Conservation (phyloP, 2,888 invertebrate genomes). For the Imbricaverruca yamaguchii region DNA sequence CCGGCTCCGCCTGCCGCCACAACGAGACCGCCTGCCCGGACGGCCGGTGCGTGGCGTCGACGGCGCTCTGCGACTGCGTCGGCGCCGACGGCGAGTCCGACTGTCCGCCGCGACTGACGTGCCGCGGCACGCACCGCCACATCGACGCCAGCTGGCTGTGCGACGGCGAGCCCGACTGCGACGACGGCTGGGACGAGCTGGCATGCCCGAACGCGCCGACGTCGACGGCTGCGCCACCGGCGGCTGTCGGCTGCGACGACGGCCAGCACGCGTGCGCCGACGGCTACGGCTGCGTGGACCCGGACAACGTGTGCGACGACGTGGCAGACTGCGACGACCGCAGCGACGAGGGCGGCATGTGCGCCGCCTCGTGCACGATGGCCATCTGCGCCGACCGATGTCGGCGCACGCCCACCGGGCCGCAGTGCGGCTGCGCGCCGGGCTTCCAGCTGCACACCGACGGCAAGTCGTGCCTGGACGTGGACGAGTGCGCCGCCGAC, state of each 20-base stretch:
- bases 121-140: neutral
- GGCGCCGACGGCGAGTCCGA: neutral
- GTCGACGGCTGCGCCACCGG: neutral
- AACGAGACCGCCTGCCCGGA: constrained; percentile 5
- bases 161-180: constrained; percentile 31
- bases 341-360: constrained; percentile 23
- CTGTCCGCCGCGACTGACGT: neutral
- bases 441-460: neutral
- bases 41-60: constrained; percentile 34
- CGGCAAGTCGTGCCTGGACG: constrained; percentile 10
- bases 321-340: constrained; percentile 24
- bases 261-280: constrained; percentile 13
- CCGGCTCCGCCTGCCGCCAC: neutral
- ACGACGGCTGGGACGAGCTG: constrained; percentile 36
- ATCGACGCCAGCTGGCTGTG: neutral
- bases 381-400: neutral
- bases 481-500: constrained; percentile 34
- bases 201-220: neutral
- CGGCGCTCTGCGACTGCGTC: constrained; percentile 12
- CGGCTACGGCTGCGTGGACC: neutral
- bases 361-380: neutral
- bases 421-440: constrained; percentile 3
- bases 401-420: neutral
- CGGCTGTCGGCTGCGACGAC: neutral
- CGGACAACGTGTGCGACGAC: constrained; percentile 16